Percentiles rank a stretch among this genome's conserved stretches.
Evolutionary conservation across 1,140 invertebrate species (phyloP).

Genomic region (Mactra quadrangularis): DNA sequence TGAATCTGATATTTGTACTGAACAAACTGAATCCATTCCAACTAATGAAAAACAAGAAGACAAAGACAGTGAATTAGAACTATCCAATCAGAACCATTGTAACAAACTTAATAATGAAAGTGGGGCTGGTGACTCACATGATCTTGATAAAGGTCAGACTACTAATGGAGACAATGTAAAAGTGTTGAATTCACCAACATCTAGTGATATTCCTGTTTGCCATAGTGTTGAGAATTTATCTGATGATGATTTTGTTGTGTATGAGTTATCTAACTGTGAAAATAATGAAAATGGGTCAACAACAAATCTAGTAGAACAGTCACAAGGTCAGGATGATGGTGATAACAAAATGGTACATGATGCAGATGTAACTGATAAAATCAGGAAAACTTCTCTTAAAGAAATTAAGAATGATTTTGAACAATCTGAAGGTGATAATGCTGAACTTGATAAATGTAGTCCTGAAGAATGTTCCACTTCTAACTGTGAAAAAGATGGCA

Average conservation of each 20-base stretch:
- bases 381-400: no score
- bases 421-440: no score
- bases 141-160: no score
- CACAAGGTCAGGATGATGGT: not conserved
- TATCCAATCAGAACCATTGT: not conserved
- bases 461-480: no score
- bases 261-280: not conserved
- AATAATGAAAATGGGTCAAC: no score
- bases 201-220: no score
- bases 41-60: no score
- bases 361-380: not conserved
- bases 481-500: no score
- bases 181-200: not conserved
- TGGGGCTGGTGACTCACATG: no score
- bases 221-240: slow-evolving; percentile 28
- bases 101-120: not conserved
- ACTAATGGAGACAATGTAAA: not conserved
- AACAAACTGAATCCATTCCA: not conserved
- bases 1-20: slow-evolving; percentile 2
- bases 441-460: no score
- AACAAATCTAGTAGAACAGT: not conserved
- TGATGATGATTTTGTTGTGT: slow-evolving; percentile 31
- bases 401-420: not conserved
- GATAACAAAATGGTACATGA: not conserved
- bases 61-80: no score